Percentiles rank a stretch among this genome's conserved stretches.
phyloP scores from a whole-genome alignment of 2,113 vertebrate genomes.

The Scophthalmus maximus region DNA sequence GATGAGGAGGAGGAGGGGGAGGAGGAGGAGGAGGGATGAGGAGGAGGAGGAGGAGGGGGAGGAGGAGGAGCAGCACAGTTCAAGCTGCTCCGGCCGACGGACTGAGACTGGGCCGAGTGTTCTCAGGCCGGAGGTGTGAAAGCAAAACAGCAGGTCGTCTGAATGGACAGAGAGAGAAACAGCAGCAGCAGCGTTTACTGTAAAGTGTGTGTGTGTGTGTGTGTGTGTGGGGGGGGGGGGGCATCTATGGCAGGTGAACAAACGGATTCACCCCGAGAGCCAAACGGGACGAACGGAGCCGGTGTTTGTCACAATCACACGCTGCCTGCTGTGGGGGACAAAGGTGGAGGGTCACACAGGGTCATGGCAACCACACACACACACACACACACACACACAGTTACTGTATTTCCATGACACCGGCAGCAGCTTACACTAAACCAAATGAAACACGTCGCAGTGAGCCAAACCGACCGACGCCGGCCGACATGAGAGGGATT shows the following conservation, averaged over 20 bases:
- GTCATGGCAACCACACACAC: conserved; percentile 6
- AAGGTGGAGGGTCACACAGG: conserved; percentile 42
- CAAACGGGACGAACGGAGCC: conserved; percentile 31
- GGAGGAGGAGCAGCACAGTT: background rate
- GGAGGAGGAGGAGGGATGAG: background rate
- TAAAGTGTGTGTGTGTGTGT: conserved; percentile 24
- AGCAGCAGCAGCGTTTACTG: conserved; percentile 30
- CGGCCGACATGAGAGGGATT: conserved; percentile 38
- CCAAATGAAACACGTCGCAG: conserved; percentile 31
- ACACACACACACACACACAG: conserved; percentile 9
- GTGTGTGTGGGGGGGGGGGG: conserved; percentile 14
- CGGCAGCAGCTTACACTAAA: conserved; percentile 24
- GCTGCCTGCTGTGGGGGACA: conserved; percentile 38
- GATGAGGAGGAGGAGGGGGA: too few species aligned
- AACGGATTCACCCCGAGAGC: conserved; percentile 61
- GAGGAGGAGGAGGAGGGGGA: background rate
- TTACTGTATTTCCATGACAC: conserved; percentile 31
- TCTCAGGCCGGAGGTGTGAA: conserved; percentile 14
- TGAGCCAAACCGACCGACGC: background rate
- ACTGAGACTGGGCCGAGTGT: background rate
- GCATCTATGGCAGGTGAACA: conserved; percentile 69
- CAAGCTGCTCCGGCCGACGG: background rate
- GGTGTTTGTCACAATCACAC: conserved; percentile 58
- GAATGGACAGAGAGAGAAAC: conserved; percentile 26
- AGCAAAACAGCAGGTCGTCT: conserved; percentile 35